Percentiles rank a stretch among this genome's conserved stretches.
These are phyloP conservation scores for Danio kyathit DNA, from an alignment of 2,797 vertebrate genomes.

Conservation along the genomic window DNA sequence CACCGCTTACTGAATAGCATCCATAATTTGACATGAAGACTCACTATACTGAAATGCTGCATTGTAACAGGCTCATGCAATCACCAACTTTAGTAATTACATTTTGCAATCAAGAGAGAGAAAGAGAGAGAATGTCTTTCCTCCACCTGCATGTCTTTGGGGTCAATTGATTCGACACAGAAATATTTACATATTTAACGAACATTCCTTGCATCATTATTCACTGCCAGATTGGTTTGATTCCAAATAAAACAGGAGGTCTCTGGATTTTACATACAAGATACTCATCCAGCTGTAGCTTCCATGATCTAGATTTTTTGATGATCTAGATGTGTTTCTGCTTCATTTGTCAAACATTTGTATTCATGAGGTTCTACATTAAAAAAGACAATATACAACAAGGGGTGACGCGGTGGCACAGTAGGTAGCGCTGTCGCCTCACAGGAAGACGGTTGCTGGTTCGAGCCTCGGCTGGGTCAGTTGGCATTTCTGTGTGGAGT, in stretches of 20 bases:
- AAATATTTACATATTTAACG: slow-evolving; percentile 36
- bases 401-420: too few species aligned
- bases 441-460: too few species aligned
- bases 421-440: too few species aligned
- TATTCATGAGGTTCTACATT: background rate
- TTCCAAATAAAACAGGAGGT: slow-evolving; percentile 12
- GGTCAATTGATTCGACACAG: slow-evolving; percentile 23
- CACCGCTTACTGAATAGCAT: background rate
- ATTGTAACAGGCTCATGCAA: background rate
- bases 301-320: slow-evolving; percentile 12
- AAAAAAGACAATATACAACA: background rate
- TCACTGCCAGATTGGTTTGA: background rate
- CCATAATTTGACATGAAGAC: background rate
- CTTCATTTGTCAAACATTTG: background rate
- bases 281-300: background rate
- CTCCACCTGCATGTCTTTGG: background rate
- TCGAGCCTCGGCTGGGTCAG: too few species aligned
- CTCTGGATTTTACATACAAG: background rate
- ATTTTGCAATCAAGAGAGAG: too few species aligned
- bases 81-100: slow-evolving; percentile 6
- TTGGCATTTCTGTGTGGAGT: too few species aligned
- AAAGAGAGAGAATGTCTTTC: background rate
- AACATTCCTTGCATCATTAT: slow-evolving; percentile 20
- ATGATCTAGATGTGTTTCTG: background rate
- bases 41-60: slow-evolving; percentile 1